A percentile compares a stretch with the other conserved stretches of the same genome.
Conservation (phyloP, 2,888 invertebrate genomes). For the Monochamus alternatus region DNA sequence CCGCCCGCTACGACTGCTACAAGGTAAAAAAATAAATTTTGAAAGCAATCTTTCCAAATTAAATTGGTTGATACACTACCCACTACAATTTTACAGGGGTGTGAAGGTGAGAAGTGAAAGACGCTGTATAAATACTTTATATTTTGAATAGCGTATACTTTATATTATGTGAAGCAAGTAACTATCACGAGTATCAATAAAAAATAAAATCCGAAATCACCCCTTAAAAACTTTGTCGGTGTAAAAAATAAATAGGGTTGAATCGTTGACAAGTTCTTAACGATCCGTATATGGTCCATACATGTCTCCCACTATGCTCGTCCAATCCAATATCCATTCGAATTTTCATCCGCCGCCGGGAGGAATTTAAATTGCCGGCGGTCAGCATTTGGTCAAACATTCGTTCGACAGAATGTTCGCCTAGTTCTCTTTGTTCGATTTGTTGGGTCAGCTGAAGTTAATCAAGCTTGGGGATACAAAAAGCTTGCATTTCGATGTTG, state of each 20-base stretch:
- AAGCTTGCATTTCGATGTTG: constrained; percentile 59
- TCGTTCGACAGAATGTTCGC: constrained; percentile 50
- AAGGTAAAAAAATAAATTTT: too few relatives aligned
- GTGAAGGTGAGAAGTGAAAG: too few relatives aligned
- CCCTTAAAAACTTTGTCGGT: constrained; percentile 34
- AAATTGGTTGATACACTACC: too few relatives aligned
- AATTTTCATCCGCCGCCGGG: constrained; percentile 60
- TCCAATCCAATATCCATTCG: constrained; percentile 64
- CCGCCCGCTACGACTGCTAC: too few relatives aligned
- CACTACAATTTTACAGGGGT: too few relatives aligned
- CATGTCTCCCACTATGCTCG: constrained; percentile 57
- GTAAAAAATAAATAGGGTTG: constrained; percentile 55
- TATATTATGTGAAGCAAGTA: too few relatives aligned
- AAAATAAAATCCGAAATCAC: constrained; percentile 33
- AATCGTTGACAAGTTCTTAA: constrained; percentile 59
- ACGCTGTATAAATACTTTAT: too few relatives aligned
- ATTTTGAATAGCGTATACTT: too few relatives aligned
- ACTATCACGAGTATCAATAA: constrained; percentile 13
- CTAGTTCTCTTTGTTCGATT: constrained; percentile 62
- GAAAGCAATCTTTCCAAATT: too few relatives aligned
- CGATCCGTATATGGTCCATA: constrained; percentile 50
- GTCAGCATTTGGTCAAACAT: constrained; percentile 62
- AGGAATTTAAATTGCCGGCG: constrained; percentile 66
- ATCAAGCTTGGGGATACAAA: constrained; percentile 62
- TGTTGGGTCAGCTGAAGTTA: constrained; percentile 65